Evolutionary conservation across 2,888 invertebrate species (phyloP), one percentile per base, ranked within the genome.

Genomic region (Chaetogeoica ovagalla): DNA sequence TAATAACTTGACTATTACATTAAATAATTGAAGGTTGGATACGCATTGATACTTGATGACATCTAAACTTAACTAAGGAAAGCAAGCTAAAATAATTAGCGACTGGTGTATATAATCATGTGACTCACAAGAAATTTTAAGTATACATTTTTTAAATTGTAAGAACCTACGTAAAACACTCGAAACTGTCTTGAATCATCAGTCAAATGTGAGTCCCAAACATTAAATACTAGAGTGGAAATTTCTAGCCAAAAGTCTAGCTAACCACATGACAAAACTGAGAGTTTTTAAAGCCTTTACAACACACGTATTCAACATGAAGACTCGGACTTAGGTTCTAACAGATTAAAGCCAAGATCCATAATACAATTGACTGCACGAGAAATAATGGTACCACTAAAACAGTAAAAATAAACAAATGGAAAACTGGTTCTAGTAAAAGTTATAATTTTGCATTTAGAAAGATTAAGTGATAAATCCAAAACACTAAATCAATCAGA

Each of bases 121-220:
- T n/a, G 48, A n/a, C 48, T 17, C 11, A n/a, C 48, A 48, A 66
- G 48, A 21, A 21, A 66, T 43, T 39, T 66, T n/a, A n/a, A 48
- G 43, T 13, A 43, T 1, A 13, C 15, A 43, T 17, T 21, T n/a
- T 11, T 43, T 21, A n/a, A 66, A 43, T 13, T 48, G 43, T 43
- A 66, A 43, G 48, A 66, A 66, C n/a, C n/a, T 66, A 66, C n/a
- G 19, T 66, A 48, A 48, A 43, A 43, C 48, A 19, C n/a, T 66
- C 66, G 2, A 66, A 2, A 9, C 43, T 66, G 48, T 43, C 48
- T 39, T 43, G 66, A 39, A 43, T 48, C n/a, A 8, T 66, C 19
- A 11, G 66, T 37, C 19, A n/a, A n/a, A n/a, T 30, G 30, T 30
- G 30, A 30, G 4, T 2, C 4, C 4, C 30, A 30, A 4, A 30